Base-by-base conservation (phyloP, 2,113 vertebrate species). In the Haemorhous mexicanus region DNA sequence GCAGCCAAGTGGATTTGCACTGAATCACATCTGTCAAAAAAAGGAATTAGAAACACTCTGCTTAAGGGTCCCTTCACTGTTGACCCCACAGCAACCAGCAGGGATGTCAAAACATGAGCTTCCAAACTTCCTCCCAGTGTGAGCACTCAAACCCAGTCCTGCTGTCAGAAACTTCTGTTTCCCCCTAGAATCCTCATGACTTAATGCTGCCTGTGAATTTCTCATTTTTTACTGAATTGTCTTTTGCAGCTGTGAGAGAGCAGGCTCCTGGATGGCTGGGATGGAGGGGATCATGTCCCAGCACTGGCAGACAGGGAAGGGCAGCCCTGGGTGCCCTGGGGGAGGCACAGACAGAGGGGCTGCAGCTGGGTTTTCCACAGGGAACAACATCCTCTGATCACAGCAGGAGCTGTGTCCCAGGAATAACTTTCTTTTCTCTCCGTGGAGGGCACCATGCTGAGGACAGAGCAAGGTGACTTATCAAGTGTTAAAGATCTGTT, bases 391-490 rank as follows among this genome's bases (percentile, higher is more conserved):
- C 20, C 58, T 55, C 27, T 47, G 77, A 5, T 24, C 20, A 7
- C 0, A 74, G 55, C 32, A 56, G 27, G 32, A 74, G 24, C 50
- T 49, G 13, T 50, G 50, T 46, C 47, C 23, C 61, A 75, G 43
- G 33, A 90, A 41, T 1, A 49, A 19, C 37, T 69, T 74, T 5
- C 16, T 47, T 68, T 44, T 52, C 70, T 61, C n/a, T 44, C 1
- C 0, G 3, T 23, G 37, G 11, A 90, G 61, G 82, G 76, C 88
- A 17, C 28, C 0, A 0, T 95, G 93, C 47, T 62, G 2, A 0
- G 70, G 41, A n/a, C 55, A 76, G 89, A 93, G 59, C 83, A 78
- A 92, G 90, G 93, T 49, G 84, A 55, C 56, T 69, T 56, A 11
- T 56, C 62, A 66, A 61, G 24, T 13, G 59, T 61, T 27, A 9